Base-by-base conservation (phyloP, 2,888 invertebrate species). In the Drosophila maculinotata region DNA sequence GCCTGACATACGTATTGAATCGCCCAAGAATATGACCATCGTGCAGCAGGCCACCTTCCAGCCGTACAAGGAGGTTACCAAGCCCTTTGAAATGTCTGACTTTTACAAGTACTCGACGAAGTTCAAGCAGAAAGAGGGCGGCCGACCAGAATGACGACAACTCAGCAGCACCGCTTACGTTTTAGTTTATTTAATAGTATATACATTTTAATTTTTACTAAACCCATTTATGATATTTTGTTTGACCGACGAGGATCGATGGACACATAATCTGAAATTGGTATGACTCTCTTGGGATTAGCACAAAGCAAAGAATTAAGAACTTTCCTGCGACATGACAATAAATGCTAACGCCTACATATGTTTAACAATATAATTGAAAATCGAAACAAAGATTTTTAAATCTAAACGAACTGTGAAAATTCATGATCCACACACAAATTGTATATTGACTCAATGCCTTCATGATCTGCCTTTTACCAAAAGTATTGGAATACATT, bases 91-190 rank as follows among this genome's bases (percentile, higher is more conserved):
- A 93, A 98, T 98, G 97, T 95, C 98, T 0, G 99, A 99, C 92
- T 98, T 98, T 91, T 99, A 98, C 91, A 99, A 98, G 92, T 99
- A 99, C 91, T 98, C 98, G 49, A 98, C 97, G 4, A 97, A 98
- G 90, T 97, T 96, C 90, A 94, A 98, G 67, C 95, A 97, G 76
- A 93, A 93, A 77, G 91, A 90, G 47, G 28, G 56, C 70, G 70
- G 75, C 44, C 67, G 86, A 57, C 83, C 79, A 20, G 79, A 80
- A 52, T 82, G 80, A 86, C 83, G 58, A 41, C n/a, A 41, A 31
- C 15, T 70, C 3, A 20, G 20, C 3, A 12, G 26, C 3, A 15
- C 25, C 15, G 14, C 12, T 17, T n/a, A 30, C 9, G 3, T 30
- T 69, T 15, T 17, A 38, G 14, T 31, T 31, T 31, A 2, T 35